These are phyloP conservation scores for Volucella inanis DNA, from an alignment of 2,888 invertebrate species.

Conservation along the genomic window DNA sequence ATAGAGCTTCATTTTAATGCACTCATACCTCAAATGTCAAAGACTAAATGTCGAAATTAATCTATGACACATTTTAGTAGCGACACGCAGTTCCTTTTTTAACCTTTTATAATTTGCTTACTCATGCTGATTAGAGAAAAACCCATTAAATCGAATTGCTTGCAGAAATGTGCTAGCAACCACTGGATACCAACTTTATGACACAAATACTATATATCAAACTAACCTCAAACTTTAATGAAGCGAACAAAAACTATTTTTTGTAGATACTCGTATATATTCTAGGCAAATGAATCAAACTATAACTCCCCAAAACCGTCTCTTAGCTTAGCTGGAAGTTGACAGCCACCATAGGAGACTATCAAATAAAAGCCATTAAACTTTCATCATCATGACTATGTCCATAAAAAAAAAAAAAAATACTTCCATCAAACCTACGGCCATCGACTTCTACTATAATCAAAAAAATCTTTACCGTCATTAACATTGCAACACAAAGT, in stretches of 20 bases:
- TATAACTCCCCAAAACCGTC: neutral
- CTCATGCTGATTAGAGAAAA: neutral
- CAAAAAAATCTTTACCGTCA: neutral
- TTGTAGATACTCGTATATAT: neutral
- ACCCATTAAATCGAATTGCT: constrained; percentile 2
- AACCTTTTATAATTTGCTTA: no score
- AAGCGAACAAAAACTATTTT: neutral
- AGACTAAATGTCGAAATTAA: constrained; percentile 4
- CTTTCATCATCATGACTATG: constrained; percentile 27
- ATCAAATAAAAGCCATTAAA: constrained; percentile 24
- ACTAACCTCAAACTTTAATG: neutral
- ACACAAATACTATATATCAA: neutral
- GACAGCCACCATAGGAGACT: neutral
- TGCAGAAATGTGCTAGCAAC: constrained; percentile 12
- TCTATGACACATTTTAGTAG: neutral
- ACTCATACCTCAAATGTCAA: neutral
- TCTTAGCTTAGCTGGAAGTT: constrained; percentile 2
- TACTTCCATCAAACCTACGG: neutral
- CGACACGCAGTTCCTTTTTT: no score
- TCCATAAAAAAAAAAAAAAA: constrained; percentile 30
- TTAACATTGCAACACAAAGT: constrained; percentile 20
- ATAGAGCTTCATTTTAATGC: no score
- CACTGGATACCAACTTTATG: neutral
- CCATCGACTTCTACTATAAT: neutral
- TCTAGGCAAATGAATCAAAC: neutral